phyloP scores from a whole-genome alignment of 2,888 invertebrate species.

The Hyposoter dolosus region DNA sequence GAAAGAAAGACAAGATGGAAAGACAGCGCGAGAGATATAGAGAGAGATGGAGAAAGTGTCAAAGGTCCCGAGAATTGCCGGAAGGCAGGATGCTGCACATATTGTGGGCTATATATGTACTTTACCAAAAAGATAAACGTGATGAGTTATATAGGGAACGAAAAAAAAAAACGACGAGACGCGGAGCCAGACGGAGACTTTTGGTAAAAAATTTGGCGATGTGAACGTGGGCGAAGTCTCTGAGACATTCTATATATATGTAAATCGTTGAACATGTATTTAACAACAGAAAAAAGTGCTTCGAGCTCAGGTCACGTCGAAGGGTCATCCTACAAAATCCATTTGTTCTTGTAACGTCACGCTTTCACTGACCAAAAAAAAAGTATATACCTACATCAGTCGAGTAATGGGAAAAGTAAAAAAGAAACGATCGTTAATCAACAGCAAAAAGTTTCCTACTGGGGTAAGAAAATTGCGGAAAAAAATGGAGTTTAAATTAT shows the following conservation, averaged over 20 bases:
- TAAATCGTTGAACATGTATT: not conserved
- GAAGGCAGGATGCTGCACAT: conserved; percentile 17
- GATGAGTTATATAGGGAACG: conserved; percentile 28
- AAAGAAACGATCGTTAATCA: conserved; percentile 5
- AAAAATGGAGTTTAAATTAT: not conserved
- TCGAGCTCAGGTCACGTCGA: conserved; percentile 14
- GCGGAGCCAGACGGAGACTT: conserved; percentile 56
- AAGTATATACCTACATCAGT: not conserved
- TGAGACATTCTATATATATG: conserved; percentile 5
- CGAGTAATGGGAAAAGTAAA: not conserved
- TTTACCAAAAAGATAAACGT: not conserved
- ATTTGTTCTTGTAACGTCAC: conserved; percentile 24
- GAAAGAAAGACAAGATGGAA: not conserved
- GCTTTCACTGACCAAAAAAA: not conserved
- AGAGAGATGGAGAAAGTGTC: not conserved
- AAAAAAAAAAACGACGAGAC: conserved; percentile 53
- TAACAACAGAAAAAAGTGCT: conserved; percentile 36
- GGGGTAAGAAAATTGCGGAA: not conserved
- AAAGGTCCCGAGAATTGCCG: not conserved
- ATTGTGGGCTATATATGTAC: not conserved
- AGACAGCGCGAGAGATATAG: not conserved
- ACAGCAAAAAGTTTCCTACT: not conserved
- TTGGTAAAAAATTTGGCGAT: conserved; percentile 54
- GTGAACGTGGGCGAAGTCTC: conserved; percentile 35
- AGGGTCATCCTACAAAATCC: conserved; percentile 26